Conservation (phyloP, 2,888 invertebrate genomes). For the Linyphia triangularis region DNA sequence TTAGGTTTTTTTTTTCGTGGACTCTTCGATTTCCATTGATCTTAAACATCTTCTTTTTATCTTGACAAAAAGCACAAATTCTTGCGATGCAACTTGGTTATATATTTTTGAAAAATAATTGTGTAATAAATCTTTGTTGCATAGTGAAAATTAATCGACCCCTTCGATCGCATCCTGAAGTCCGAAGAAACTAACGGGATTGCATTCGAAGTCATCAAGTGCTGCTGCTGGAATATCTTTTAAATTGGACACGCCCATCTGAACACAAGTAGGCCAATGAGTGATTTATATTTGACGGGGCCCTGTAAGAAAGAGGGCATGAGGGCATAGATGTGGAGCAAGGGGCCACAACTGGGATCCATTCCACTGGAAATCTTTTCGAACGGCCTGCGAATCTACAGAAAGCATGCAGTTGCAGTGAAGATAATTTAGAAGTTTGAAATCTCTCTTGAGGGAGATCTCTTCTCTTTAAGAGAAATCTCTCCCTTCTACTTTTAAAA, state of each 20-base stretch:
- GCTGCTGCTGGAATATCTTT: not conserved
- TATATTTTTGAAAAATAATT: no score
- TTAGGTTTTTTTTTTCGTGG: no score
- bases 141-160: not conserved
- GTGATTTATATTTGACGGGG: constrained; percentile 38
- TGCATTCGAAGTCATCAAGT: not conserved
- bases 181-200: not conserved
- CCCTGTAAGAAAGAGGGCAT: constrained; percentile 34
- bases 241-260: not conserved
- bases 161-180: not conserved
- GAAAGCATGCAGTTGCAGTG: not conserved
- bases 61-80: no score
- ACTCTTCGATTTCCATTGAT: no score
- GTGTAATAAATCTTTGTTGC: no score
- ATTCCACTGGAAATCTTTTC: not conserved
- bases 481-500: no score
- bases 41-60: no score
- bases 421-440: not conserved
- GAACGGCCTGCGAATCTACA: not conserved
- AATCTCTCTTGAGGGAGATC: no score
- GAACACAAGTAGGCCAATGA: constrained; percentile 15
- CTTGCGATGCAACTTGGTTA: no score
- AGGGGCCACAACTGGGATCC: constrained; percentile 26
- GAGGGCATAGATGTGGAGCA: constrained; percentile 32
- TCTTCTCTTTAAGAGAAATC: no score